Evolutionary conservation across 1,140 invertebrate species (phyloP), one percentile per base, ranked within the genome.

Genomic region (Drosophila mojavensis): DNA sequence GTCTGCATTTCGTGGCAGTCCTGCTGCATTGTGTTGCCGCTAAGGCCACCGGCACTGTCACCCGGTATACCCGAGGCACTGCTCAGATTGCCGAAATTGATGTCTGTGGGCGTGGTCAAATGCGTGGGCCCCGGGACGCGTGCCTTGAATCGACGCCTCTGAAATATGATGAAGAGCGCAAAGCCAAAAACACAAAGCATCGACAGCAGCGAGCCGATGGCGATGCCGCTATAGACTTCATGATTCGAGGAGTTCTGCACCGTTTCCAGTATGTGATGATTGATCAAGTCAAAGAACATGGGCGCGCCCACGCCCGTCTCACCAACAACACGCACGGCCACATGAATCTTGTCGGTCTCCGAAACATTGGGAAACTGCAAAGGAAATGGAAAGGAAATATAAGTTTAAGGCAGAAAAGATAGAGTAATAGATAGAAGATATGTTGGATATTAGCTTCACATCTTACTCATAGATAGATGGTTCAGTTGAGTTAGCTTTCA

Each of bases 1-100:
- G 91, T 92, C 62, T 92, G 91, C 91, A 92, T 92, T 63, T 92
- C 91, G 48, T 91, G 89, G 39, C 79, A 91, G 30, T 92, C 91
- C 48, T 92, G 91, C 58, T 85, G 91, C 74, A 89, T 39, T 3
- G 90, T 89, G 59, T 81, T 82, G 28, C 88, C 85, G 68, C 88
- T 91, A 5, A 91, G 36, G 0, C 91, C 88, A 0, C 84, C 91
- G 4, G 91, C 91, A 64, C 88, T 92, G n/a, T 86, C 88, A 1
- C 85, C 74, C 0, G 88, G 91, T 48, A 91, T 84, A 7, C 83
- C 84, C 5, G 81, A 84, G 30, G 84, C 85, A 26, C 76, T 91
- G 56, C 81, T 92, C 47, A 92, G 70, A 69, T 90, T 84, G 4
- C 90, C 81, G 33, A 92, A 91, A 58, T 80, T 91, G 9, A 89